Evolutionary conservation across 2,113 vertebrate species (phyloP).

Genomic region (Sakesphorus luctuosus): DNA sequence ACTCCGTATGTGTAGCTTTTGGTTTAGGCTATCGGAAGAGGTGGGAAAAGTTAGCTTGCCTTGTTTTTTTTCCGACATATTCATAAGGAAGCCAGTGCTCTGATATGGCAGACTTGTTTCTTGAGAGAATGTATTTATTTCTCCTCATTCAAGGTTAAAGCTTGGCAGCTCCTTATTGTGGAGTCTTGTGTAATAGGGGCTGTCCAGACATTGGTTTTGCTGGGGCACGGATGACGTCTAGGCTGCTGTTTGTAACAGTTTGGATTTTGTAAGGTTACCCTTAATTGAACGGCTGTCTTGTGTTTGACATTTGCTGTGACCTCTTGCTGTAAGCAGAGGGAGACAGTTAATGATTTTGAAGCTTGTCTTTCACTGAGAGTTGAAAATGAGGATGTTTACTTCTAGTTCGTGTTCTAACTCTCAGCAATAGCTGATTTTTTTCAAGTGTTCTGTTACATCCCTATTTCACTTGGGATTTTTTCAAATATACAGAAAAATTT

Average conservation of each 20-base stretch:
- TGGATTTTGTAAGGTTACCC: conserved; percentile 40
- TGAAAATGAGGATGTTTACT: background rate
- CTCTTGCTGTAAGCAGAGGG: conserved; percentile 43
- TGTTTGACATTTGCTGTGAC: conserved; percentile 56
- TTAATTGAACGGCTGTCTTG: conserved; percentile 41
- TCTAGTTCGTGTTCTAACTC: background rate
- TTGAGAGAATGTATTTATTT: background rate
- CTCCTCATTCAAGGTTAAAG: background rate
- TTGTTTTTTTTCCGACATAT: background rate
- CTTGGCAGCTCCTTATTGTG: background rate
- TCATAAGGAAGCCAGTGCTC: background rate
- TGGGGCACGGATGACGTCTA: background rate
- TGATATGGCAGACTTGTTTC: background rate
- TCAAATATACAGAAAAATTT: background rate
- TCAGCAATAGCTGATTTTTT: background rate
- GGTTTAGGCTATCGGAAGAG: background rate
- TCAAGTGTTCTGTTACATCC: background rate
- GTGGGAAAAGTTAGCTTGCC: background rate
- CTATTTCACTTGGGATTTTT: background rate
- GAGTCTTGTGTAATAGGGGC: conserved; percentile 16
- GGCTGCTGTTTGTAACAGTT: conserved; percentile 16
- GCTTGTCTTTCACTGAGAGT: background rate
- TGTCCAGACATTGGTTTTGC: background rate
- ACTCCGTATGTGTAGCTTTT: background rate
- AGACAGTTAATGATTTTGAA: conserved; percentile 52